phyloP scores from a whole-genome alignment of 2,888 invertebrate genomes.

The Scotopteryx bipunctaria region DNA sequence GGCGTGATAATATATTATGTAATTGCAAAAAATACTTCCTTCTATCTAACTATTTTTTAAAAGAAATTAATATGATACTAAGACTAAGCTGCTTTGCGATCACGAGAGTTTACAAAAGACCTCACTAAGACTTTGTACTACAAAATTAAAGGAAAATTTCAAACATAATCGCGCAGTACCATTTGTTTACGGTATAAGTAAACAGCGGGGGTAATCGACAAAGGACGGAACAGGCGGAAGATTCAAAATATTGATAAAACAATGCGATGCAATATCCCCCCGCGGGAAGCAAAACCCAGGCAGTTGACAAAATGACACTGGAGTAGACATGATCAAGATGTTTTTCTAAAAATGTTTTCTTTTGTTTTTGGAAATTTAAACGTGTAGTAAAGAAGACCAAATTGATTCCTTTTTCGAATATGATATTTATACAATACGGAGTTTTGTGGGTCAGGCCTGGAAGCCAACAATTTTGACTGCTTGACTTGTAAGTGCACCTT shows the following conservation, averaged over 20 bases:
- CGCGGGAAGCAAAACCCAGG: slow-evolving; percentile 4
- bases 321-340: not conserved
- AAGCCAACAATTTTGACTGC: slow-evolving; percentile 5
- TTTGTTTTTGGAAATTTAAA: not conserved
- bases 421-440: not conserved
- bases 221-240: slow-evolving; percentile 25
- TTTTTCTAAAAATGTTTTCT: not conserved
- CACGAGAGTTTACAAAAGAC: slow-evolving; percentile 3
- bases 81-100: no score
- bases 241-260: slow-evolving; percentile 44
- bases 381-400: not conserved
- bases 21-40: no score
- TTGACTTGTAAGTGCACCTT: slow-evolving; percentile 6
- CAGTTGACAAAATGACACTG: slow-evolving; percentile 8
- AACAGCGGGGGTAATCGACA: slow-evolving; percentile 18
- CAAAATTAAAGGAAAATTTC: slow-evolving; percentile 3
- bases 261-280: slow-evolving; percentile 13
- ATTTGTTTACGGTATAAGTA: slow-evolving; percentile 12
- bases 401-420: not conserved
- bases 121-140: no score
- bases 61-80: no score
- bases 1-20: no score
- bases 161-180: slow-evolving; percentile 14
- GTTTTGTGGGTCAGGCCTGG: not conserved
- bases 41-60: no score